A percentile compares a stretch with the other conserved stretches of the same genome.
Conservation (phyloP, 1,140 invertebrate genomes). For the Araneus ventricosus region DNA sequence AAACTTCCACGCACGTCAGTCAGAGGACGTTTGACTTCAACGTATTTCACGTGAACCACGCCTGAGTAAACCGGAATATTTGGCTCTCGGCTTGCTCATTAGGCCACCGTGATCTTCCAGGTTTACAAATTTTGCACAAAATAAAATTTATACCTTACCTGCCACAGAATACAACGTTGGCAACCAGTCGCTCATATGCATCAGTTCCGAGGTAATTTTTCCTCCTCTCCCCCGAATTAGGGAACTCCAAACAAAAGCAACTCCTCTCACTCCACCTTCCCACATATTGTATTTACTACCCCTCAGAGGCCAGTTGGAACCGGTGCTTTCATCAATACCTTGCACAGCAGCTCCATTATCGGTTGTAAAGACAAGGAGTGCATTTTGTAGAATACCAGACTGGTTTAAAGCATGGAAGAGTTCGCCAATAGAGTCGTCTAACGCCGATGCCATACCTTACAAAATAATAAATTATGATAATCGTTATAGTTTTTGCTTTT, state of each 20-base stretch:
- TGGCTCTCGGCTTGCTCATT: too few species aligned
- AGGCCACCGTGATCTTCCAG: too few species aligned
- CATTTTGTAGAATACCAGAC: slow-evolving; percentile 86
- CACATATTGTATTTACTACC: slow-evolving; percentile 82
- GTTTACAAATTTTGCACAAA: neutral
- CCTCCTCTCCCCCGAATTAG: slow-evolving; percentile 47
- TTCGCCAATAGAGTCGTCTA: slow-evolving; percentile 92
- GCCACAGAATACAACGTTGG: slow-evolving; percentile 74
- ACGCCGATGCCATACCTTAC: slow-evolving; percentile 85
- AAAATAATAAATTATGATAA: neutral
- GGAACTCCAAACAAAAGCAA: slow-evolving; percentile 79
- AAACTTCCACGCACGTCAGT: too few species aligned
- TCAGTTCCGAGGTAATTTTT: slow-evolving; percentile 51
- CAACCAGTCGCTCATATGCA: slow-evolving; percentile 76
- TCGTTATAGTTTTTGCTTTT: too few species aligned
- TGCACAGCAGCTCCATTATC: slow-evolving; percentile 91
- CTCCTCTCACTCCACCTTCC: slow-evolving; percentile 81
- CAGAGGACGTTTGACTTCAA: too few species aligned
- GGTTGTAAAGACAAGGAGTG: slow-evolving; percentile 90
- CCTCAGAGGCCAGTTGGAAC: slow-evolving; percentile 80
- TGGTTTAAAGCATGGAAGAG: slow-evolving; percentile 87
- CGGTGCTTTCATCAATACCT: slow-evolving; percentile 73
- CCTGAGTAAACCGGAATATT: too few species aligned
- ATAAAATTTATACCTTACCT: slow-evolving; percentile 50
- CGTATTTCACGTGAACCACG: too few species aligned